A percentile compares a stretch with the other conserved stretches of the same genome.
Conservation (phyloP, 2,797 vertebrate genomes). For the Trichosurus vulpecula region DNA sequence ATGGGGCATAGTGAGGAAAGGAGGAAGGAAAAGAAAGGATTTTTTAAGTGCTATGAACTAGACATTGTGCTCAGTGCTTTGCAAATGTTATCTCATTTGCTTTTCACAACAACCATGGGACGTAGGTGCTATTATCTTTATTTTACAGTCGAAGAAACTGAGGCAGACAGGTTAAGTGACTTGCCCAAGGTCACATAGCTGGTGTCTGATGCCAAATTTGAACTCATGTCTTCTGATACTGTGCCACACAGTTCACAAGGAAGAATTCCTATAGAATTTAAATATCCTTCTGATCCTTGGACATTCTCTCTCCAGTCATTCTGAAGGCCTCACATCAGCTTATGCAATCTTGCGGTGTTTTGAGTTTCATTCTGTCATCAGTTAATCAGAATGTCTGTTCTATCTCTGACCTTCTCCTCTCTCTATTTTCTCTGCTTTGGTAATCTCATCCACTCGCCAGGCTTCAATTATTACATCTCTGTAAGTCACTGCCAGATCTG, state of each 20-base stretch:
- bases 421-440: not conserved
- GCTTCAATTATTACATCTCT: not conserved
- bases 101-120: not conserved
- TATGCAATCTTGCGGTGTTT: conserved; percentile 28
- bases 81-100: not conserved
- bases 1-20: not conserved
- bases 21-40: not conserved
- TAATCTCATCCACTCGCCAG: not conserved
- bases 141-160: not conserved
- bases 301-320: conserved; percentile 47
- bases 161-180: not conserved
- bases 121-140: not conserved
- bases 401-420: not conserved
- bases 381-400: not conserved
- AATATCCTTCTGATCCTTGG: conserved; percentile 52
- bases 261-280: conserved; percentile 59
- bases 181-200: not conserved
- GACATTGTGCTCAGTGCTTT: not conserved
- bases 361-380: not conserved
- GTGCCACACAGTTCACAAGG: not conserved
- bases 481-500: not conserved
- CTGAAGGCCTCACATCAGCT: not conserved
- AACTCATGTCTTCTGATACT: not conserved
- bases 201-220: not conserved
- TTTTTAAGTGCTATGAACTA: not conserved